phyloP scores from a whole-genome alignment of 2,797 vertebrate species.

The Phalloptychus januarius region DNA sequence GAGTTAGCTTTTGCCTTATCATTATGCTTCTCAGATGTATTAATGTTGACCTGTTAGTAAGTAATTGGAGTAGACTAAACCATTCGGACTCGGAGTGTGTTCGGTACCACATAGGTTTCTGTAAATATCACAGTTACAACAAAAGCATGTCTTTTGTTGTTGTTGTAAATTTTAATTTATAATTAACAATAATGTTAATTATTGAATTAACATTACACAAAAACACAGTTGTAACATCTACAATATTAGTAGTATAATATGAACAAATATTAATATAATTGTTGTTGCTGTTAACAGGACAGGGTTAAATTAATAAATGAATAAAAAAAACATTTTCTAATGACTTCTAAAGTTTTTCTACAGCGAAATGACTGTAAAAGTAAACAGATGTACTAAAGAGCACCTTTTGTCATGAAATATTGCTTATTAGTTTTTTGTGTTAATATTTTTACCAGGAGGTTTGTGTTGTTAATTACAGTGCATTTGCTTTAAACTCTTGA shows the following conservation, averaged over 20 bases:
- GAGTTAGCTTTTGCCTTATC: not conserved
- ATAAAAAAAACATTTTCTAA: not conserved
- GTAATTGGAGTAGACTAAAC: not conserved
- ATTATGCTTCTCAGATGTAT: conserved; percentile 35
- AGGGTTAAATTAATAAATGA: not conserved
- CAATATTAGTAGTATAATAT: not conserved
- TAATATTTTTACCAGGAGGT: not conserved
- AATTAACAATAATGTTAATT: no score
- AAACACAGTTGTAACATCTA: not conserved
- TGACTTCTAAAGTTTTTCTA: not conserved
- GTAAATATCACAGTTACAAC: not conserved
- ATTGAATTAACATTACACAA: not conserved
- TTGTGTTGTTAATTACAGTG: not conserved
- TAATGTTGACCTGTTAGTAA: not conserved
- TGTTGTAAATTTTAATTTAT: not conserved
- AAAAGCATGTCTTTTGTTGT: no score
- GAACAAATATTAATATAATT: not conserved
- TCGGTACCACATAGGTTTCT: not conserved
- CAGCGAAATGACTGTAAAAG: not conserved
- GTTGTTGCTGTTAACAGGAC: not conserved
- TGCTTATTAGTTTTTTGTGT: not conserved
- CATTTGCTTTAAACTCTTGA: not conserved
- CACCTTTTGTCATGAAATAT: not conserved
- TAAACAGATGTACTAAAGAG: not conserved
- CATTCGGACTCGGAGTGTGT: not conserved